Percentiles rank a stretch among this genome's conserved stretches.
Evolutionary conservation across 1,140 invertebrate genomes (phyloP).

Genomic region (Pogonomyrmex californicus): DNA sequence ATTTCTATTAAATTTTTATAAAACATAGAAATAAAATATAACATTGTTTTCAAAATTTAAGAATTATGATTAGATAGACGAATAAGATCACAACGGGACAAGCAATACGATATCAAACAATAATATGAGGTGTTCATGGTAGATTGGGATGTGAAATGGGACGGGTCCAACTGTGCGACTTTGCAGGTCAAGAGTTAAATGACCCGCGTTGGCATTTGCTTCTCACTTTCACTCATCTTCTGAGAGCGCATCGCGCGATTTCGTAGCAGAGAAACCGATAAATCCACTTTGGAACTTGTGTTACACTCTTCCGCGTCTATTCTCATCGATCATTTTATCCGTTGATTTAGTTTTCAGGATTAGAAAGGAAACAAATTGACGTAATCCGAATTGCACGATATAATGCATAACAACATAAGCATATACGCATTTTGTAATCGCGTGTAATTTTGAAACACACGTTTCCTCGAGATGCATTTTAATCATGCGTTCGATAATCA

Average conservation of each 20-base stretch:
- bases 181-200: constrained; percentile 87
- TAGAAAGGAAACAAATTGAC: constrained; percentile 43
- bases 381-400: constrained; percentile 26
- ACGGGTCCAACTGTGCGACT: constrained; percentile 74
- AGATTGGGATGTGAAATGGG: constrained; percentile 59
- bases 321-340: constrained; percentile 29
- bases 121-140: constrained; percentile 40
- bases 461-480: background rate
- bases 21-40: background rate
- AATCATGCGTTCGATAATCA: background rate
- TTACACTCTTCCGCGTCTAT: constrained; percentile 29
- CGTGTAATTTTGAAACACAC: background rate
- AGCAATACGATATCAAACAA: constrained; percentile 17
- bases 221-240: constrained; percentile 86
- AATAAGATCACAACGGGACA: constrained; percentile 11
- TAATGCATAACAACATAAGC: constrained; percentile 28
- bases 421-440: background rate
- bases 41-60: background rate
- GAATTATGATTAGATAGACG: background rate
- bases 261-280: constrained; percentile 66
- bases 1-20: background rate
- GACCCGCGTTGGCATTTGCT: constrained; percentile 85
- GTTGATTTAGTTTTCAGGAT: background rate
- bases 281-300: constrained; percentile 16
- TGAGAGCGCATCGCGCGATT: constrained; percentile 47